Conservation (phyloP, 2,888 invertebrate genomes). For the Drosophila merina region DNA sequence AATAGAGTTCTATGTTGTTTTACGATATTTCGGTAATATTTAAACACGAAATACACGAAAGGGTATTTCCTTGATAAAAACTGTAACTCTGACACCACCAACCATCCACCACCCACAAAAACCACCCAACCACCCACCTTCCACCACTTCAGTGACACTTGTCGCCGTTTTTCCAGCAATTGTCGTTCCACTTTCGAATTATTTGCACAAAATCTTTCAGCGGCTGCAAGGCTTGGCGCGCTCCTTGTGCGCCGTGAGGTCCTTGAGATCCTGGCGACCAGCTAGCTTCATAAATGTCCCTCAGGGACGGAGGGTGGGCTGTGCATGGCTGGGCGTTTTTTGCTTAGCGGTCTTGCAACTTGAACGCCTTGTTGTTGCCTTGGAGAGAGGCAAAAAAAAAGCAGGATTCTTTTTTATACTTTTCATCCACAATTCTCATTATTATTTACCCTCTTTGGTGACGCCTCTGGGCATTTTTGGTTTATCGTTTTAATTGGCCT, state of each 20-base stretch:
- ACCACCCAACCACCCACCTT: conserved; percentile 11
- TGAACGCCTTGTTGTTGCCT: conserved; percentile 47
- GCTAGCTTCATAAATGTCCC: conserved; percentile 39
- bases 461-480: conserved; percentile 79
- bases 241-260: conserved; percentile 20
- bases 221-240: conserved; percentile 37
- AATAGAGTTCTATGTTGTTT: too few relatives aligned
- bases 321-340: conserved; percentile 16
- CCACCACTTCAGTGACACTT: conserved; percentile 11
- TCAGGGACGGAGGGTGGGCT: conserved; percentile 2
- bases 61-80: conserved; percentile 28
- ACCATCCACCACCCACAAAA: conserved; percentile 2
- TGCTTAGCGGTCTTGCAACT: conserved; percentile 49
- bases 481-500: conserved; percentile 83
- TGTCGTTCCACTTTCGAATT: conserved; percentile 71
- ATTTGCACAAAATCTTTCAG: conserved; percentile 75
- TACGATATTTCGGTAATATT: too few relatives aligned
- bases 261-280: conserved; percentile 23
- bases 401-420: conserved; percentile 16
- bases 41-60: too few relatives aligned
- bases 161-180: conserved; percentile 41
- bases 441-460: conserved; percentile 42
- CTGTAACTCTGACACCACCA: conserved; percentile 13
- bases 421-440: conserved; percentile 28
- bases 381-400: conserved; percentile 12